Evolutionary conservation across 1,140 invertebrate species (phyloP).

Genomic region (Stegodyphus dumicola): DNA sequence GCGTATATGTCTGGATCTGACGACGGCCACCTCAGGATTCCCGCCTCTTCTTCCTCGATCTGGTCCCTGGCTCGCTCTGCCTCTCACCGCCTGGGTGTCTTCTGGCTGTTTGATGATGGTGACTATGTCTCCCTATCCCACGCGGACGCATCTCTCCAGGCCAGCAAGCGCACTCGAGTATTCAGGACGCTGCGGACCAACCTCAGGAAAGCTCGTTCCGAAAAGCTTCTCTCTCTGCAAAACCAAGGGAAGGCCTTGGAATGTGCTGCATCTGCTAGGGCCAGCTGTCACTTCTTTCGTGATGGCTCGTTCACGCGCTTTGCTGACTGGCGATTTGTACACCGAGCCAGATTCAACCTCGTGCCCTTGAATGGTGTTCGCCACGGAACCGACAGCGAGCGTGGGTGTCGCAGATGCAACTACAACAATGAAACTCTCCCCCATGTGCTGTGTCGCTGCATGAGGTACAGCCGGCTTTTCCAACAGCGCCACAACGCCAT

Average conservation of each 20-base stretch:
- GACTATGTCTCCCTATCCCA: background rate
- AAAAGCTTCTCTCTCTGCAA: background rate
- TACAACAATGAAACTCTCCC: background rate
- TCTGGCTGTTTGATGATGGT: background rate
- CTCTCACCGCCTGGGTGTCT: background rate
- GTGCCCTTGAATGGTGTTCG: background rate
- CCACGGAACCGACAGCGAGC: background rate
- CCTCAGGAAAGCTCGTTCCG: background rate
- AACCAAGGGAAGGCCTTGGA: slow-evolving; percentile 3
- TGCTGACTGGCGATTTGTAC: background rate
- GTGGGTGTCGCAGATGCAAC: background rate
- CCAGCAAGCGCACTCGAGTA: background rate
- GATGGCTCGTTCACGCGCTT: background rate
- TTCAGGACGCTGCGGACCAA: background rate
- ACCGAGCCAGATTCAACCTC: background rate
- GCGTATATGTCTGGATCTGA: background rate
- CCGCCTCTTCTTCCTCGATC: background rate
- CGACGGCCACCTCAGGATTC: background rate
- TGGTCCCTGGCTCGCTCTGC: background rate
- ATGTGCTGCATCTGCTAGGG: background rate
- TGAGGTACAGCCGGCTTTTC: background rate
- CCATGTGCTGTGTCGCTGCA: background rate
- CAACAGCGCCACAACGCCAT: background rate
- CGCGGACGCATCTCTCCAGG: background rate
- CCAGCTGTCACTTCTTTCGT: background rate